phyloP scores from a whole-genome alignment of 2,113 vertebrate genomes.

The Pholis gunnellus region DNA sequence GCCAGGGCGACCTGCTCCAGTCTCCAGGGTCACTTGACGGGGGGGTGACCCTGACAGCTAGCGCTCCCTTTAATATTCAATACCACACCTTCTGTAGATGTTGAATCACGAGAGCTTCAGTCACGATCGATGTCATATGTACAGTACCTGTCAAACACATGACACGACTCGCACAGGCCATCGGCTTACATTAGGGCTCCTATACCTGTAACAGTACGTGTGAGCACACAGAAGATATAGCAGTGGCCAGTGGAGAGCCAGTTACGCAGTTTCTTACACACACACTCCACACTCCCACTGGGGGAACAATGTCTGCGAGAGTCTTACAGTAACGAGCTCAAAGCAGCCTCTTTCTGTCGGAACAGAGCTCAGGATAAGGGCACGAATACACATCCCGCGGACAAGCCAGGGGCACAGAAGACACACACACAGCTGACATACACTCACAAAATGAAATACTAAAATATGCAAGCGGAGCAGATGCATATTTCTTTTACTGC shows the following conservation, averaged over 20 bases:
- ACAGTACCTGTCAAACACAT: slow-evolving; percentile 14
- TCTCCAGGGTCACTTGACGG: slow-evolving; percentile 53
- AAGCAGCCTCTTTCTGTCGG: slow-evolving; percentile 72
- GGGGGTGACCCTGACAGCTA: slow-evolving; percentile 51
- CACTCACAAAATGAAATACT: slow-evolving; percentile 34
- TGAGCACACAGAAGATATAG: slow-evolving; percentile 30
- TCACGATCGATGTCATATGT: neutral
- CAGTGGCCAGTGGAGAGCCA: slow-evolving; percentile 41
- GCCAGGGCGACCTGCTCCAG: slow-evolving; percentile 46
- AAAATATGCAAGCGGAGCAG: slow-evolving; percentile 32
- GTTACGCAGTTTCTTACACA: slow-evolving; percentile 60
- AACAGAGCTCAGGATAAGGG: slow-evolving; percentile 46
- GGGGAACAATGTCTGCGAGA: slow-evolving; percentile 53
- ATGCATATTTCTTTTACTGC: neutral
- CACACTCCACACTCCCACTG: slow-evolving; percentile 41
- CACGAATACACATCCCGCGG: slow-evolving; percentile 42
- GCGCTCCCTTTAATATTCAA: neutral
- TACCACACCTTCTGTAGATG: slow-evolving; percentile 4
- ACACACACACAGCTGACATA: slow-evolving; percentile 30
- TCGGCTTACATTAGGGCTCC: slow-evolving; percentile 19
- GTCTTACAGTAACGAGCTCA: slow-evolving; percentile 52
- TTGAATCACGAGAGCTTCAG: slow-evolving; percentile 8
- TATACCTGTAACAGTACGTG: slow-evolving; percentile 21
- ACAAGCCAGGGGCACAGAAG: slow-evolving; percentile 46
- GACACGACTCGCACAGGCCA: slow-evolving; percentile 3